phyloP scores from a whole-genome alignment of 1,140 invertebrate genomes.

The Aplysia californica region DNA sequence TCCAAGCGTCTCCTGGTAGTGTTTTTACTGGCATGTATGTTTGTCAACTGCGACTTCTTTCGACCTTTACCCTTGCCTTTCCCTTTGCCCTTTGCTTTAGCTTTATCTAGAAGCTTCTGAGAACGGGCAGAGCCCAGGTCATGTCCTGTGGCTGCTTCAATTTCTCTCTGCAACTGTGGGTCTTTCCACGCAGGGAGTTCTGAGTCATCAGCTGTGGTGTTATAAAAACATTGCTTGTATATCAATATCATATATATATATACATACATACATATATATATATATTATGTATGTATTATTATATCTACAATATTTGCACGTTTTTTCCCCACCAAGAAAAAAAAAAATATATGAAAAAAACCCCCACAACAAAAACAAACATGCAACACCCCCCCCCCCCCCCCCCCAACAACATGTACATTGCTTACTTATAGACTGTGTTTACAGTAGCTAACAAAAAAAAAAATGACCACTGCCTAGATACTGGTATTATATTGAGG shows the following conservation, averaged over 20 bases:
- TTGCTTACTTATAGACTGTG: no score
- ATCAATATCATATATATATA: background rate
- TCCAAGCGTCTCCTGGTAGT: constrained; percentile 63
- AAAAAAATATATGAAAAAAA: background rate
- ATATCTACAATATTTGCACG: background rate
- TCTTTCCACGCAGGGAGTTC: constrained; percentile 66
- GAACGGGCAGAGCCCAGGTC: constrained; percentile 58
- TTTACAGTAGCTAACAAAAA: no score
- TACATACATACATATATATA: background rate
- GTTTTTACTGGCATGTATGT: constrained; percentile 59
- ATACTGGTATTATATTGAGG: no score
- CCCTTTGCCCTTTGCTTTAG: constrained; percentile 48
- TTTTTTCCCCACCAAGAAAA: background rate
- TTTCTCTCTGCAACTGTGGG: constrained; percentile 72
- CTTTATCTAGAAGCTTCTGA: constrained; percentile 36
- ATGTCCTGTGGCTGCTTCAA: constrained; percentile 65
- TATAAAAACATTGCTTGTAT: background rate
- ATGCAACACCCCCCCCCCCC: no score
- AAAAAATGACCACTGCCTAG: no score
- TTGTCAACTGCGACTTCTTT: constrained; percentile 63
- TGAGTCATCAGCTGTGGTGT: background rate
- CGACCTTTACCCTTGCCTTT: constrained; percentile 51
- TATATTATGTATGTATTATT: background rate
- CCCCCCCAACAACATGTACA: no score
- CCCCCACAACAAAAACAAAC: no score